Base-by-base conservation (phyloP, 2,113 vertebrate species). In the Eulemur rufifrons region DNA sequence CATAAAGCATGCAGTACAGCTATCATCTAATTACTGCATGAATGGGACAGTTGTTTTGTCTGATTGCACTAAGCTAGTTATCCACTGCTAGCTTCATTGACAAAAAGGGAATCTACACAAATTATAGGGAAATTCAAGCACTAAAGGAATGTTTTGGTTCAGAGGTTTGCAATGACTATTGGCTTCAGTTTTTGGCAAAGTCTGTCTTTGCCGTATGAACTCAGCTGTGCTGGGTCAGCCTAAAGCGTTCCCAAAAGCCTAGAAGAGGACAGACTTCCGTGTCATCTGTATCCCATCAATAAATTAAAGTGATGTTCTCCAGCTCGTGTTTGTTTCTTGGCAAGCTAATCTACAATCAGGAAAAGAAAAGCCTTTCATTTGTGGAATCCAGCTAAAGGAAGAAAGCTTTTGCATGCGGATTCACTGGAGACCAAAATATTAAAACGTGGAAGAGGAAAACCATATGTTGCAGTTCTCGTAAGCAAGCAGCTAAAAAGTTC, bases 231-330 rank as follows among this genome's bases (percentile, higher is more conserved):
- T 98, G 97, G 98, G 98, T 99, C 98, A 98, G 97, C 95, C 95
- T 86, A 96, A 97, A 98, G 98, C 96, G 6, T 98, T 98, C 98
- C 98, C 98, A 98, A 99, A 99, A 98, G 96, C 98, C 97, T 97
- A 93, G 97, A 98, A 98, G 98, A 98, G 98, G 98, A 99, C 98
- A 98, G 98, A 98, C 98, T 98, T 99, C 98, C 98, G 98, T 98
- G 98, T 98, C 98, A 99, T 99, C 98, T 99, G 99, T 98, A 98
- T 98, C 98, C 99, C 98, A 99, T 99, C 99, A 99, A 99, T 99
- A 99, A 99, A 99, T 99, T 99, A 98, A 99, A 99, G 96, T 98
- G 98, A 99, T 99, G 98, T 99, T 99, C 98, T 98, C 98, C 98
- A 99, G 98, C 98, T 98, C 98, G 6, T 98, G 97, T 98, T 99